Percentiles rank a stretch among this genome's conserved stretches.
Conservation (phyloP, 92 coral and sea anemone genomes). For the Blastomussa wellsi region DNA sequence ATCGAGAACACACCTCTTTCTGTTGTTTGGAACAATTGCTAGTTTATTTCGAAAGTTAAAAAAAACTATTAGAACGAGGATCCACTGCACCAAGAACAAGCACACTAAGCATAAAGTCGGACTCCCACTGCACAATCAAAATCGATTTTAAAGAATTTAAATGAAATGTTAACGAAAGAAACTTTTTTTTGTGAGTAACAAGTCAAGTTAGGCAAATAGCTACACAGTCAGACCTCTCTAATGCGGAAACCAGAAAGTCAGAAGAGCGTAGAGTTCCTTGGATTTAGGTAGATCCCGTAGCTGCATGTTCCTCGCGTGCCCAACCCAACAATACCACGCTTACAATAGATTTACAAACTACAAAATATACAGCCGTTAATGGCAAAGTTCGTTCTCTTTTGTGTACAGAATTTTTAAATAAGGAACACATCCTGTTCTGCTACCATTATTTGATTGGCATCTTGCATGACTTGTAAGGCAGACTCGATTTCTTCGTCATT, state of each 20-base stretch:
- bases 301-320: not conserved
- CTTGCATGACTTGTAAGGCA: slow-evolving; percentile 85
- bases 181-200: not conserved
- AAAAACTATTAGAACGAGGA: not conserved
- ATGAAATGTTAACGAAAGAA: not conserved
- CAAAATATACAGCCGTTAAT: not conserved
- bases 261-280: no score
- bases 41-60: no score
- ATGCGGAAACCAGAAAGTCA: no score
- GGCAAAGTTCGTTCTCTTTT: not conserved
- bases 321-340: not conserved
- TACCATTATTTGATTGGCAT: slow-evolving; percentile 86
- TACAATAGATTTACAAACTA: not conserved
- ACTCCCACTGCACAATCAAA: no score
- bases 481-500: slow-evolving; percentile 73
- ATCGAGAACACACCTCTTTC: not conserved
- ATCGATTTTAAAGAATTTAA: not conserved
- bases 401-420: slow-evolving; percentile 41
- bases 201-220: not conserved
- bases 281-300: no score
- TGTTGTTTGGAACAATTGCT: not conserved
- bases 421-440: slow-evolving; percentile 76
- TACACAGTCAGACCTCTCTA: not conserved
- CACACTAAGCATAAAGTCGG: not conserved
- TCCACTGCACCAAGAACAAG: no score